phyloP scores from a whole-genome alignment of 1,140 invertebrate genomes.

The Lycorma delicatula region DNA sequence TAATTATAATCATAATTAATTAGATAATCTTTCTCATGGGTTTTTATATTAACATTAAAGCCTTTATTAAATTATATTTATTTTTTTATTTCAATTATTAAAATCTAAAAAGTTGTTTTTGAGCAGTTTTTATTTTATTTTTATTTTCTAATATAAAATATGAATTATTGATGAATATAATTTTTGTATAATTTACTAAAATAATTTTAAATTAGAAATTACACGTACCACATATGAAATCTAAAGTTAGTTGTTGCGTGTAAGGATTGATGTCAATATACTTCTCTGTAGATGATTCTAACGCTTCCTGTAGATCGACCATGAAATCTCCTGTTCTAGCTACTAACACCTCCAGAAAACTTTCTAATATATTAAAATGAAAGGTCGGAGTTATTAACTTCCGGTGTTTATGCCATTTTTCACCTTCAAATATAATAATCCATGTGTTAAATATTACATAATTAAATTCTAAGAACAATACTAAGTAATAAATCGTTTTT shows the following conservation, averaged over 20 bases:
- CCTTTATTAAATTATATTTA: too few species aligned
- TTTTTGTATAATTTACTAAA: too few species aligned
- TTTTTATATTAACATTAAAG: too few species aligned
- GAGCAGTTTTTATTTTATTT: too few species aligned
- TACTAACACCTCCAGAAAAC: constrained; percentile 65
- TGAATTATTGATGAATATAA: not conserved
- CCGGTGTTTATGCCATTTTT: constrained; percentile 27
- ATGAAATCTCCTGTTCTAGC: constrained; percentile 40
- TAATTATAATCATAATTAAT: too few species aligned
- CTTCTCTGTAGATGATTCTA: constrained; percentile 27
- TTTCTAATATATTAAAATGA: constrained; percentile 71
- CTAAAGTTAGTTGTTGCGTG: constrained; percentile 57
- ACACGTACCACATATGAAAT: constrained; percentile 60
- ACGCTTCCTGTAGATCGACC: constrained; percentile 32
- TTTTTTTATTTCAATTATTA: too few species aligned
- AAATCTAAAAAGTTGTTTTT: too few species aligned
- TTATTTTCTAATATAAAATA: not conserved
- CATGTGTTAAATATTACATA: too few species aligned
- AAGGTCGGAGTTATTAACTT: constrained; percentile 65
- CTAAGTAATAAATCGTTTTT: too few species aligned
- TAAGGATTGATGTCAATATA: constrained; percentile 52
- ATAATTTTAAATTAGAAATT: not conserved
- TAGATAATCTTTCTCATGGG: too few species aligned
- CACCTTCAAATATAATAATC: constrained; percentile 10
- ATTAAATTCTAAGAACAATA: too few species aligned